Evolutionary conservation across 1,140 invertebrate genomes (phyloP), one percentile per base, ranked within the genome.

Genomic region (Conus betulinus): DNA sequence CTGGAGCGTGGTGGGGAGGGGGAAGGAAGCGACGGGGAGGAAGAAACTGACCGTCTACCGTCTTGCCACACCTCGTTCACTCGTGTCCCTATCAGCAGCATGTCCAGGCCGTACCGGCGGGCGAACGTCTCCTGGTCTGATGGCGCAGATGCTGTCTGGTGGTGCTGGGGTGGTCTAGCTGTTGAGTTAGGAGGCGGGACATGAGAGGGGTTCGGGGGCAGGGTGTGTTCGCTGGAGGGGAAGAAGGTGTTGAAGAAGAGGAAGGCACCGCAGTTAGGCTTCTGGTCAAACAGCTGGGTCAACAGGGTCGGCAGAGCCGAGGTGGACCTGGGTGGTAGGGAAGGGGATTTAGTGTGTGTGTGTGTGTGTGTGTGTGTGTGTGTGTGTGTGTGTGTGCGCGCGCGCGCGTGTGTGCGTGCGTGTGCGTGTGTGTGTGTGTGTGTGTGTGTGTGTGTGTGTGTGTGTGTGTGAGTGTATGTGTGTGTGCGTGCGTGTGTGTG

Each of bases 161-260:
- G 67, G 6, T 23, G 3, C 67, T 20, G 6, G 20, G 13, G 20
- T 71, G 11, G 67, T 71, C 20, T 23, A 0, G 11, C 67, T 39
- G 39, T 39, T 39, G 39, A 39, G 39, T 39, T 39, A 39, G 39
- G 39, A 39, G 39, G 39, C 39, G 39, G 39, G 39, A 39, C 39
- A 3, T 39, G 39, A 39, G 39, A 39, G 39, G 39, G 39, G 39
- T 39, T 39, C 39, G 39, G 39, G 39, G 39, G 0, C 39, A 39
- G 39, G 39, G 39, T 39, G 39, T 39, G 39, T 39, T 39, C 3
- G 39, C 3, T 39, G 39, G 39, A 39, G 39, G 39, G 67, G 23
- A 71, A 71, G 67, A 71, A 71, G 67, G 67, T 71, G 67, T 71
- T 71, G 67, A 71, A 71, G 67, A 71, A 71, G 13, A 20, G 67